Evolutionary conservation across 2,888 invertebrate species (phyloP), one percentile per base, ranked within the genome.

Genomic region (Brenthis hecate): DNA sequence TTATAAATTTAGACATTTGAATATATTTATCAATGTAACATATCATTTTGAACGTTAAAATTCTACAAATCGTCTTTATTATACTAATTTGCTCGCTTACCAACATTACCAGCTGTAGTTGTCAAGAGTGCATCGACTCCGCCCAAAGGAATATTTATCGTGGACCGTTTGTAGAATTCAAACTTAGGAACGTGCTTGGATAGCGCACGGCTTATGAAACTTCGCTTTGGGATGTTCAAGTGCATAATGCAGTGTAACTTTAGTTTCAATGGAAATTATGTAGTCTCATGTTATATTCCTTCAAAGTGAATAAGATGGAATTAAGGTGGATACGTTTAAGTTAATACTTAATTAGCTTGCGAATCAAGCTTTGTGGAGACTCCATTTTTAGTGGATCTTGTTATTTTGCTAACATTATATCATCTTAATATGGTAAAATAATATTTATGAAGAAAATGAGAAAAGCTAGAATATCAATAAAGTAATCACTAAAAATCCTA

Each of bases 111-210:
- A 11, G 48, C 58, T 28, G 13, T 48, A 48, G 23, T 14, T 43
- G 43, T 11, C 28, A 58, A 19, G 43, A 48, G 28, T 60, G 82
- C 81, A 83, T 84, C 74, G 68, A 65, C 75, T 74, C 70, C 66
- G 79, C 77, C 81, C 77, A 81, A 78, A 81, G 81, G 79, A 81
- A 81, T 80, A 80, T 81, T 82, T 82, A 81, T 76, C 72, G 69
- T 55, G 71, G 58, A 57, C 71, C 75, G 75, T 75, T 77, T 71
- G 74, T 69, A 74, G 76, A 75, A 78, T 71, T 74, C 74, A 69
- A 76, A 74, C 72, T 76, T 72, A 73, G 73, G 72, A 66, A 73
- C 72, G 66, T 75, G 73, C 73, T 68, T 66, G 67, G 64, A 66
- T 72, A 73, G 66, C 68, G 65, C 62, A 67, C 61, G 56, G 68